phyloP scores from a whole-genome alignment of 1,140 invertebrate genomes.

The Nasonia vitripennis region DNA sequence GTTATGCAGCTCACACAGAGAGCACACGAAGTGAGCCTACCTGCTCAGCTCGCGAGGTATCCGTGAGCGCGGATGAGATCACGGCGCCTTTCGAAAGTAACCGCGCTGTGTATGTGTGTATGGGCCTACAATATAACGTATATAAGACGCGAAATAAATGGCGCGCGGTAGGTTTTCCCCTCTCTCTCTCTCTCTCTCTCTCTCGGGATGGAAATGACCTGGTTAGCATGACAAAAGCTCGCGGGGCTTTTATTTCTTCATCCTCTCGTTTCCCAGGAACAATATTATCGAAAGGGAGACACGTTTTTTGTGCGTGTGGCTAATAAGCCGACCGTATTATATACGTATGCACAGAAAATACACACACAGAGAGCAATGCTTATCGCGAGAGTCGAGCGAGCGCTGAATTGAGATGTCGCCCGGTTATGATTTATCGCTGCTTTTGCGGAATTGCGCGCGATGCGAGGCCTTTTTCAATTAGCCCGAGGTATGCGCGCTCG shows the following conservation, averaged over 20 bases:
- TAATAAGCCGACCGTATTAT: not conserved
- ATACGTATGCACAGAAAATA: too few relatives aligned
- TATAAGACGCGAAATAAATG: slow-evolving; percentile 19
- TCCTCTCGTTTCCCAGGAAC: not conserved
- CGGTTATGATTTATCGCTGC: not conserved
- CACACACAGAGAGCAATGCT: not conserved
- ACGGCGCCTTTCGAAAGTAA: slow-evolving; percentile 35
- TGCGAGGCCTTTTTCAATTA: not conserved
- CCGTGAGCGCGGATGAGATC: slow-evolving; percentile 29
- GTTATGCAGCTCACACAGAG: slow-evolving; percentile 49
- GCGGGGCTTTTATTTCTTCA: not conserved
- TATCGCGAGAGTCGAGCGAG: not conserved
- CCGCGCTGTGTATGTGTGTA: not conserved
- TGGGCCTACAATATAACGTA: not conserved
- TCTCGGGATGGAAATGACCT: slow-evolving; percentile 4
- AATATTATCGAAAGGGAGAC: not conserved
- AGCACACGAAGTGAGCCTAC: not conserved
- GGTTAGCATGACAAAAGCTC: not conserved
- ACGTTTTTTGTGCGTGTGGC: too few relatives aligned
- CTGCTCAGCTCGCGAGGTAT: not conserved
- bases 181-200: not conserved
- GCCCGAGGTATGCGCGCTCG: too few relatives aligned
- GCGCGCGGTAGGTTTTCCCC: too few relatives aligned
- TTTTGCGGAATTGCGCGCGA: not conserved
- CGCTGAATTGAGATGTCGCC: not conserved